These are phyloP conservation scores for Falco punctatus DNA, from an alignment of 2,113 vertebrate genomes.

Conservation along the genomic window DNA sequence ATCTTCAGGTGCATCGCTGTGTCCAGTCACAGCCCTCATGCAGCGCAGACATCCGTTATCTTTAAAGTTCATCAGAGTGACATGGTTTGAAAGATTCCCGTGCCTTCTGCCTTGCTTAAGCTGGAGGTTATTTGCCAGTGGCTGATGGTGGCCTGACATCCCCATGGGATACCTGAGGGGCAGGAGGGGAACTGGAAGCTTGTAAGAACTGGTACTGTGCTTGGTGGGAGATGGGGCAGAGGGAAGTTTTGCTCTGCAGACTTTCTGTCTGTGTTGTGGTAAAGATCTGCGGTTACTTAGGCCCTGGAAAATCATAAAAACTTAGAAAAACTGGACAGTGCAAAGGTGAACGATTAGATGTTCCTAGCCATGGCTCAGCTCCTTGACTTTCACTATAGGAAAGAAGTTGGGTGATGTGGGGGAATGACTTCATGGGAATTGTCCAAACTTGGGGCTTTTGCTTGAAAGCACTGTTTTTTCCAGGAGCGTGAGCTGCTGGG, in stretches of 20 bases:
- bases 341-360: not conserved
- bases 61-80: not conserved
- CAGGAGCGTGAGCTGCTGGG: not conserved
- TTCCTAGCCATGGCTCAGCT: not conserved
- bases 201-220: not conserved
- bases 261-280: not conserved
- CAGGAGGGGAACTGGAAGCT: not conserved
- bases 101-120: not conserved
- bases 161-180: not conserved
- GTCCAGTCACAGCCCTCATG: not conserved
- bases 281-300: not conserved
- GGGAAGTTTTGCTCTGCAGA: not conserved
- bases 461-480: not conserved
- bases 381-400: not conserved
- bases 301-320: not conserved
- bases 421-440: not conserved
- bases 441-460: not conserved
- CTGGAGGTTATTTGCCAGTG: not conserved
- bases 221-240: not conserved
- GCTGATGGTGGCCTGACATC: not conserved
- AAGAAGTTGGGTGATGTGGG: not conserved
- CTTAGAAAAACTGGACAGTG: not conserved
- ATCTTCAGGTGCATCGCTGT: not conserved
- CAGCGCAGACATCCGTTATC: not conserved
- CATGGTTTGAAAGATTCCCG: not conserved